Conservation (phyloP, 2,888 invertebrate species). For the Drosophila subsilvestris region DNA sequence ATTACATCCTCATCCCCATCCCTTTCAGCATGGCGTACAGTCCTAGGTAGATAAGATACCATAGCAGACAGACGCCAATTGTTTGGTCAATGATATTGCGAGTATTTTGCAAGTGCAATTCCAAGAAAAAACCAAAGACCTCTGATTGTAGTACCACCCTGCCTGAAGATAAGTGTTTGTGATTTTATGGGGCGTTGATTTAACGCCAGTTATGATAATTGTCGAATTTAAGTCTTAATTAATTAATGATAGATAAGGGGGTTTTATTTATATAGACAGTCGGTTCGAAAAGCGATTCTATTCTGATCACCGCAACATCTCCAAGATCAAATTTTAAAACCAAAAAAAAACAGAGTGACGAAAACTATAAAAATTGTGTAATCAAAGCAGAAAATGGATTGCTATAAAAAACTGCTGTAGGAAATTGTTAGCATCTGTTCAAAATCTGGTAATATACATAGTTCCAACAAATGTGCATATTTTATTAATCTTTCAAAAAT, state of each 20-base stretch:
- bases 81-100: conserved; percentile 17
- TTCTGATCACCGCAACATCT: no score
- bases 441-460: background rate
- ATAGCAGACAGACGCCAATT: background rate
- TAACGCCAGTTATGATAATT: background rate
- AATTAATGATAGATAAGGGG: background rate
- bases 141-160: background rate
- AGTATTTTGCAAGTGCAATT: conserved; percentile 12
- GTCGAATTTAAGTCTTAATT: background rate
- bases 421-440: background rate
- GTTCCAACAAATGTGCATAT: background rate
- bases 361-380: background rate
- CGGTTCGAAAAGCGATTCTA: no score
- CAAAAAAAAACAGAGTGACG: background rate
- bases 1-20: conserved; percentile 23
- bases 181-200: background rate
- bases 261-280: no score
- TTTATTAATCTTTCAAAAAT: background rate
- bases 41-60: background rate
- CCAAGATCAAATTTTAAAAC: no score
- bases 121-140: background rate
- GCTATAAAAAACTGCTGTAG: background rate
- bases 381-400: background rate
- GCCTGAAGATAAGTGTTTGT: background rate
- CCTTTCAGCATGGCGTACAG: conserved; percentile 14